These are phyloP conservation scores for Drosophila orena DNA, from an alignment of 1,140 invertebrate genomes.

Conservation along the genomic window DNA sequence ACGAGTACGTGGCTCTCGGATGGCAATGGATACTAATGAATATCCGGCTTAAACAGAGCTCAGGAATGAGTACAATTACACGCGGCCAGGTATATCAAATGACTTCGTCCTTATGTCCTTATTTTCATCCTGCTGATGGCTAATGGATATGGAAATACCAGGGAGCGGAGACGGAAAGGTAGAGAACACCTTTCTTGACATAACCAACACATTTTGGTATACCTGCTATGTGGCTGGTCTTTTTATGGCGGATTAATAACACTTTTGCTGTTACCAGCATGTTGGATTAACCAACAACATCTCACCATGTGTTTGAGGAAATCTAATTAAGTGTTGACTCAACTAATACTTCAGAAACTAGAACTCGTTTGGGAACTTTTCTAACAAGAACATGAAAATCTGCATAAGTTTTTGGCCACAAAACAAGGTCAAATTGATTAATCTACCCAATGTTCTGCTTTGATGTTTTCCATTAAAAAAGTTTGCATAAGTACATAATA, in stretches of 20 bases:
- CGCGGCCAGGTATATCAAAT: slow-evolving; percentile 52
- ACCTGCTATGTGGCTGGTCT: slow-evolving; percentile 4
- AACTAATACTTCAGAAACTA: neutral
- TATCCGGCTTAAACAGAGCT: slow-evolving; percentile 8
- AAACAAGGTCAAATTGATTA: neutral
- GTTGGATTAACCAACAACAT: slow-evolving; percentile 4
- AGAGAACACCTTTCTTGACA: neutral
- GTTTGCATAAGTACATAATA: neutral
- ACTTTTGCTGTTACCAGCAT: neutral
- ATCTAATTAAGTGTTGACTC: slow-evolving; percentile 2
- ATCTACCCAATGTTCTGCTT: slow-evolving; percentile 6
- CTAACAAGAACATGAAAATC: slow-evolving; percentile 9
- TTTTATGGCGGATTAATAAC: slow-evolving; percentile 4
- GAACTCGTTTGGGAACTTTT: slow-evolving; percentile 15
- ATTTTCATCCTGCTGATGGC: slow-evolving; percentile 47
- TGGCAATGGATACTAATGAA: slow-evolving; percentile 9
- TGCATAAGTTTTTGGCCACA: slow-evolving; percentile 1
- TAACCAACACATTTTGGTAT: neutral
- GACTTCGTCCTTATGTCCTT: slow-evolving; percentile 47
- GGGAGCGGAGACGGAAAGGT: neutral
- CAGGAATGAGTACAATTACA: slow-evolving; percentile 41
- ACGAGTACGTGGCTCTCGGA: slow-evolving; percentile 3
- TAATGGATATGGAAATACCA: slow-evolving; percentile 38
- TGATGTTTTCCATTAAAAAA: slow-evolving; percentile 15
- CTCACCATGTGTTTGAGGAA: neutral